Conservation (phyloP, 2,888 invertebrate genomes). For the Eledone cirrhosa region DNA sequence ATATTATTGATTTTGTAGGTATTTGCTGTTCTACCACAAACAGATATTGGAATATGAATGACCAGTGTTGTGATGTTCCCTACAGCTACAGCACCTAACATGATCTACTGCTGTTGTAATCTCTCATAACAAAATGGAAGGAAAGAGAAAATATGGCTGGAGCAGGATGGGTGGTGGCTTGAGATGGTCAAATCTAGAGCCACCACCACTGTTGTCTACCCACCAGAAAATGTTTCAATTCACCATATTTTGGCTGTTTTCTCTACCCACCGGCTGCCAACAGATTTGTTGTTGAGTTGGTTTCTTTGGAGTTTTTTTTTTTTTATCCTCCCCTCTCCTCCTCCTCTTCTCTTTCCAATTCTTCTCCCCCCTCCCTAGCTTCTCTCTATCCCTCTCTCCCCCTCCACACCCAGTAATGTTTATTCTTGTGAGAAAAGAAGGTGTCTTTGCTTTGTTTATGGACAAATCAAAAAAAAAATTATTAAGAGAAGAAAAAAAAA, state of each 20-base stretch:
- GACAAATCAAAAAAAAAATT: background rate
- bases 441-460: constrained; percentile 15
- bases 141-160: background rate
- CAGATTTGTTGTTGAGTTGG: background rate
- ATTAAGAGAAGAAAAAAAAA: too few relatives aligned
- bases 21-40: constrained; percentile 95
- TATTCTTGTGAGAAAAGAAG: constrained; percentile 9
- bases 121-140: background rate
- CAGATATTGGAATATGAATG: constrained; percentile 84
- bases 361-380: background rate
- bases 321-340: background rate
- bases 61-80: constrained; percentile 29
- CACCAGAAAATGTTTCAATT: background rate
- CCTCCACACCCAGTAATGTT: background rate
- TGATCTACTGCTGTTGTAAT: constrained; percentile 1
- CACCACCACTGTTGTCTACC: background rate
- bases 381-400: background rate
- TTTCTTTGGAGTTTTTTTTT: too few relatives aligned
- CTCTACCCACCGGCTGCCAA: constrained; percentile 17
- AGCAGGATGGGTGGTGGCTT: too few relatives aligned
- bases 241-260: background rate
- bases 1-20: constrained; percentile 79
- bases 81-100: too few relatives aligned
- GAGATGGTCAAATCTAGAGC: too few relatives aligned
- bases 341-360: background rate